phyloP scores from a whole-genome alignment of 1,140 invertebrate genomes.

The Calosoma granatense region DNA sequence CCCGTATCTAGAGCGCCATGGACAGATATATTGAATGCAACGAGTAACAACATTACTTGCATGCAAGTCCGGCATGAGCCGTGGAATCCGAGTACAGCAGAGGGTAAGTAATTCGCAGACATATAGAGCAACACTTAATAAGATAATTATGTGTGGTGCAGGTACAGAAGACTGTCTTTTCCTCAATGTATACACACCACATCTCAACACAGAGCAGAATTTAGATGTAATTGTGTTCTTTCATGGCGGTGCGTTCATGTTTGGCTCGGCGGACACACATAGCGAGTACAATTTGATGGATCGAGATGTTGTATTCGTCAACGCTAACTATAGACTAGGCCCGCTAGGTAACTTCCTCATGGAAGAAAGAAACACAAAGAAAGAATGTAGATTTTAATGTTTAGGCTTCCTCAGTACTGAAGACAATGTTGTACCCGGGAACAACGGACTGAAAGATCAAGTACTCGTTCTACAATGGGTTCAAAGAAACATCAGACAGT shows the following conservation, averaged over 20 bases:
- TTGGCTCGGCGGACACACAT: slow-evolving; percentile 22
- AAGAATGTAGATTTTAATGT: no score
- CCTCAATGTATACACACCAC: slow-evolving; percentile 40
- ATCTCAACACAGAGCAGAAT: slow-evolving; percentile 1
- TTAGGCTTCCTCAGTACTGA: slow-evolving; percentile 37
- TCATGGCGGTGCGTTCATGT: slow-evolving; percentile 19
- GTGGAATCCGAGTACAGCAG: neutral
- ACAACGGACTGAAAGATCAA: slow-evolving; percentile 45
- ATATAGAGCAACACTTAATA: neutral
- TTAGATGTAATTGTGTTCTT: slow-evolving; percentile 13
- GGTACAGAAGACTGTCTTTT: slow-evolving; percentile 39
- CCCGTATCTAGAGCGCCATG: neutral
- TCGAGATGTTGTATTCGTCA: slow-evolving; percentile 27
- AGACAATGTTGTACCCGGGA: slow-evolving; percentile 36
- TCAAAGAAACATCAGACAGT: slow-evolving; percentile 32
- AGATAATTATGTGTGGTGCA: neutral
- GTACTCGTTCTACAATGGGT: slow-evolving; percentile 38
- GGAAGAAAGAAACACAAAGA: no score
- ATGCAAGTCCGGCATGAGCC: neutral
- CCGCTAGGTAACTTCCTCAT: slow-evolving; percentile 11
- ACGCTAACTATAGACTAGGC: slow-evolving; percentile 28
- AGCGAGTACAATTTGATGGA: slow-evolving; percentile 32
- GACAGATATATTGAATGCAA: neutral
- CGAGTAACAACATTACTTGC: neutral
- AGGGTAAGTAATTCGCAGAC: neutral